Base-by-base conservation (phyloP, 2,888 invertebrate species). In the Lymantria dispar region DNA sequence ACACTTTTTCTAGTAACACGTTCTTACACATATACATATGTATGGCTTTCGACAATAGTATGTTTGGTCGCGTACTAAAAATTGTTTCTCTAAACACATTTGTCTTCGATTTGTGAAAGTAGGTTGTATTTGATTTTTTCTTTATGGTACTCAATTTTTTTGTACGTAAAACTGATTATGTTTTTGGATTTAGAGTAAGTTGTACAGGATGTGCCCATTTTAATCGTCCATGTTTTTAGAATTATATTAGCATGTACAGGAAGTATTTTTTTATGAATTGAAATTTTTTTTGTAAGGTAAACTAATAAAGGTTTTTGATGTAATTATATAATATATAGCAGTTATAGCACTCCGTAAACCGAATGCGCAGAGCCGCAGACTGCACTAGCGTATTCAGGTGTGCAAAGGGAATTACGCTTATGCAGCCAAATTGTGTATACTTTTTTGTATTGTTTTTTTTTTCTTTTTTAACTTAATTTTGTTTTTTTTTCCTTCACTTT, bases 61-160 rank as follows among this genome's bases (percentile, higher is more conserved):
- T 1, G 36, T 56, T 51, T 50, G 50, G 12, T 12, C n/a, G 42
- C 10, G 30, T 2, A 29, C 12, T 13, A 1, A 43, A 8, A 30
- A 12, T 43, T 30, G 3, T 8, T 0, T 29, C 38, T 8, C n/a
- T 29, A 3, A 22, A 22, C 22, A 22, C 22, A 22, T 22, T 22
- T 22, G 22, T 22, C 36, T 40, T 41, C 36, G 29, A 47, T 37
- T 3, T 22, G 22, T 11, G 48, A 72, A 79, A 69, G 67, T 77
- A 65, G 77, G 73, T 50, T 60, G 51, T 76, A 60, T 79, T 76
- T 76, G 68, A 48, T 43, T 48, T 70, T 55, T 55, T 59, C 40
- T 58, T 69, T 65, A 59, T 58, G 48, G 13, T 15, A 40, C 8
- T 10, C 15, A 3, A 40, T 14, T 14, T n/a, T n/a, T 40, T 40